These are phyloP conservation scores for Poeciliopsis gracilis DNA, from an alignment of 2,797 vertebrate species.

Conservation along the genomic window DNA sequence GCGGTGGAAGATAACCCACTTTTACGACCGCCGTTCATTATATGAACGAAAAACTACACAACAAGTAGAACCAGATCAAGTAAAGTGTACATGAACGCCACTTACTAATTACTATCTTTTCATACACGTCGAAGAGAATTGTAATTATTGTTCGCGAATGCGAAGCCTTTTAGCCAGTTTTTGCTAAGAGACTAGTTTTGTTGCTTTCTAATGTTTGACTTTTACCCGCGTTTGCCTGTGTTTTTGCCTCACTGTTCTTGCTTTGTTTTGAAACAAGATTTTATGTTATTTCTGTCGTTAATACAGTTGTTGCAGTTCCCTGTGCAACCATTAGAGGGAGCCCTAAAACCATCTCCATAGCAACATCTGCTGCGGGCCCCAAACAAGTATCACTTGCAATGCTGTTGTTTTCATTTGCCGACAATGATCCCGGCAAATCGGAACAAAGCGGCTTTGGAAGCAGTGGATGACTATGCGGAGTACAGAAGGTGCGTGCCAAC, in stretches of 20 bases:
- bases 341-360: constrained; percentile 54
- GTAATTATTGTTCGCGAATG: not conserved
- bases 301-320: constrained; percentile 15
- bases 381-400: not conserved
- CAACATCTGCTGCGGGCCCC: constrained; percentile 30
- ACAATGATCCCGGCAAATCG: constrained; percentile 65
- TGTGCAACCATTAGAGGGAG: constrained; percentile 37
- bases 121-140: not conserved
- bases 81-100: not conserved
- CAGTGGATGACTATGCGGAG: constrained; percentile 77
- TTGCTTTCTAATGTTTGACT: not conserved
- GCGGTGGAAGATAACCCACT: not conserved
- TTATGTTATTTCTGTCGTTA: not conserved
- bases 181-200: not conserved
- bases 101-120: not conserved
- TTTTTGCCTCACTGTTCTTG: not conserved
- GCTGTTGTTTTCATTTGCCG: not conserved
- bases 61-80: not conserved
- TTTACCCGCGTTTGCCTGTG: not conserved
- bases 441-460: constrained; percentile 45
- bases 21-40: not conserved
- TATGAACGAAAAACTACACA: not conserved
- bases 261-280: not conserved
- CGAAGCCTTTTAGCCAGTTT: not conserved
- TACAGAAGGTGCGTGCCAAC: constrained; percentile 73